These are phyloP conservation scores for Lottia scabra DNA, from an alignment of 2,888 invertebrate species.

Conservation along the genomic window DNA sequence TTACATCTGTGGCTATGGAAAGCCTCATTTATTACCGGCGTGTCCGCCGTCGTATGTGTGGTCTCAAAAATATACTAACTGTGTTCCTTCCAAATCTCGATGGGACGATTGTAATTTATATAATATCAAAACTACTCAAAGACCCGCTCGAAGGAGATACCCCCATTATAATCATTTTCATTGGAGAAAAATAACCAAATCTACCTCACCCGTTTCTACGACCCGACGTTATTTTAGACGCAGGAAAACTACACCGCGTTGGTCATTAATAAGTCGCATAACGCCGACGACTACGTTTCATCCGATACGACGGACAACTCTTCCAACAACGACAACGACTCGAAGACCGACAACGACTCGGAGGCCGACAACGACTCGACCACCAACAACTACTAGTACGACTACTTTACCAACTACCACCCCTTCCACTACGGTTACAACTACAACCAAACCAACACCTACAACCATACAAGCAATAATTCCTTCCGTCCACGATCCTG, in stretches of 20 bases:
- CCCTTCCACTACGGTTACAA: neutral
- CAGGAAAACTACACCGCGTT: constrained; percentile 3
- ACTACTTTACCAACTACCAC: neutral
- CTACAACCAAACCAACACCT: neutral
- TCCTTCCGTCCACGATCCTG: neutral
- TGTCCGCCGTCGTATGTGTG: constrained; percentile 30
- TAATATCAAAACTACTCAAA: neutral
- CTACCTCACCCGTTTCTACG: constrained; percentile 1
- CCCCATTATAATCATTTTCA: neutral
- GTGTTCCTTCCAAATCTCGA: constrained; percentile 31
- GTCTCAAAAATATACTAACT: constrained; percentile 34
- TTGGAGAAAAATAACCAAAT: neutral
- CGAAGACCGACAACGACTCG: neutral
- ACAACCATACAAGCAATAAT: neutral
- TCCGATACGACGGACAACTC: neutral
- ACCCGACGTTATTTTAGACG: neutral
- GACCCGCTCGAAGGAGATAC: neutral
- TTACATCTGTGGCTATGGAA: constrained; percentile 24
- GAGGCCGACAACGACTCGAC: constrained; percentile 3
- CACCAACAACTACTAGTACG: neutral
- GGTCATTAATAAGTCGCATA: constrained; percentile 9
- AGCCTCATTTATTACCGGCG: constrained; percentile 20
- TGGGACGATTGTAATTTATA: constrained; percentile 34
- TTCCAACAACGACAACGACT: constrained; percentile 8
- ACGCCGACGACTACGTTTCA: constrained; percentile 2